Evolutionary conservation across 2,113 vertebrate genomes (phyloP).

Genomic region (Progne subis): DNA sequence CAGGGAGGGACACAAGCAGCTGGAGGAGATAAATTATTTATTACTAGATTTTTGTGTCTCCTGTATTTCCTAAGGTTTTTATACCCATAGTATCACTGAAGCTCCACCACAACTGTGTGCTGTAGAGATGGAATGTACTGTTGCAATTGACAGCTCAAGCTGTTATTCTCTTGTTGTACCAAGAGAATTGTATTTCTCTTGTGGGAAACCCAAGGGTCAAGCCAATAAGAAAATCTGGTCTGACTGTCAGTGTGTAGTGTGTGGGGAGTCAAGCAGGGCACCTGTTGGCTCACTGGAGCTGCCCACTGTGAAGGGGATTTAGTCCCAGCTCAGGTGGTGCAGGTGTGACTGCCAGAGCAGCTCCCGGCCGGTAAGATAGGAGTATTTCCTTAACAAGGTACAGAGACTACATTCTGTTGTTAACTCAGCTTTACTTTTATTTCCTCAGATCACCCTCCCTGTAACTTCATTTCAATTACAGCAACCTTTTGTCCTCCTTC

Average conservation of each 20-base stretch:
- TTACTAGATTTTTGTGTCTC: neutral
- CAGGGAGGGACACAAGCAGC: neutral
- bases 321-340: neutral
- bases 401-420: neutral
- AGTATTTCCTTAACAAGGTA: neutral
- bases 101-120: neutral
- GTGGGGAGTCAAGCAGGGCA: neutral
- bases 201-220: neutral
- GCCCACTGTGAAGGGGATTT: neutral
- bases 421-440: neutral
- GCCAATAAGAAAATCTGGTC: neutral
- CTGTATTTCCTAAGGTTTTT: neutral
- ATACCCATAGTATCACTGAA: neutral
- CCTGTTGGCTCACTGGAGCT: neutral
- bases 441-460: neutral
- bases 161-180: neutral
- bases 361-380: neutral
- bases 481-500: neutral
- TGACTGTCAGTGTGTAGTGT: neutral
- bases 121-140: neutral
- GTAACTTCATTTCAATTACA: neutral
- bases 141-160: neutral
- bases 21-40: neutral
- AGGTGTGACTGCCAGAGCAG: neutral
- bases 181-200: too few species aligned